phyloP scores from a whole-genome alignment of 2,797 vertebrate species.

The Zenarchopterus dispar region DNA sequence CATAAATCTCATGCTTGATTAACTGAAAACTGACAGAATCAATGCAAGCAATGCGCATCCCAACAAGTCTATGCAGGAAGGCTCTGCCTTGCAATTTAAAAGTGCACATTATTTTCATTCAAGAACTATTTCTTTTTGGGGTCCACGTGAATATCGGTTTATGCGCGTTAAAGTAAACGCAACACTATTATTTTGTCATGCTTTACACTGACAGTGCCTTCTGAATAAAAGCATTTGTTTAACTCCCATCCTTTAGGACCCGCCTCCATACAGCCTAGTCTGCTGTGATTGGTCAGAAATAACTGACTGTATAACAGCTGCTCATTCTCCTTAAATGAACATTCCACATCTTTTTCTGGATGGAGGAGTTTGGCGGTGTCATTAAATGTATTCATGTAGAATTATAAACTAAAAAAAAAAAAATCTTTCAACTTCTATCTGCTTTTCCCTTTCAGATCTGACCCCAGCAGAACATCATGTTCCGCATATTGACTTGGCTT shows the following conservation, averaged over 20 bases:
- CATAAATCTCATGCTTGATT: conserved; percentile 78
- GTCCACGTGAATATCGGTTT: neutral
- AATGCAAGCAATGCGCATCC: conserved; percentile 31
- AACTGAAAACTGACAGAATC: conserved; percentile 59
- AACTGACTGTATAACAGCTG: neutral
- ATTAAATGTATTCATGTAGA: too few species aligned
- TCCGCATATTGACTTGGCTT: too few species aligned
- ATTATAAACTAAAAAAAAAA: too few species aligned
- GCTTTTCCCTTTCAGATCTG: too few species aligned
- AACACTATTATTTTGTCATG: neutral
- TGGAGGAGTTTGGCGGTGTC: too few species aligned
- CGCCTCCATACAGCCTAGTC: neutral
- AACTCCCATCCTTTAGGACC: neutral
- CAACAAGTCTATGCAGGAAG: conserved; percentile 22
- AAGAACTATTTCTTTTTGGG: neutral
- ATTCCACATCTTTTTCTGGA: neutral
- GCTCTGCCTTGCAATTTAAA: conserved; percentile 34
- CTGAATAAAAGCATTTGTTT: neutral
- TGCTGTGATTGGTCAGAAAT: neutral
- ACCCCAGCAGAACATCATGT: too few species aligned
- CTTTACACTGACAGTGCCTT: neutral
- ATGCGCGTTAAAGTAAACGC: neutral
- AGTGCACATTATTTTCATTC: neutral
- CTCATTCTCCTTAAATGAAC: neutral
- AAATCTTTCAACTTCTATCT: too few species aligned